Evolutionary conservation across 2,113 vertebrate genomes (phyloP).

Genomic region (Sapayoa aenigma): DNA sequence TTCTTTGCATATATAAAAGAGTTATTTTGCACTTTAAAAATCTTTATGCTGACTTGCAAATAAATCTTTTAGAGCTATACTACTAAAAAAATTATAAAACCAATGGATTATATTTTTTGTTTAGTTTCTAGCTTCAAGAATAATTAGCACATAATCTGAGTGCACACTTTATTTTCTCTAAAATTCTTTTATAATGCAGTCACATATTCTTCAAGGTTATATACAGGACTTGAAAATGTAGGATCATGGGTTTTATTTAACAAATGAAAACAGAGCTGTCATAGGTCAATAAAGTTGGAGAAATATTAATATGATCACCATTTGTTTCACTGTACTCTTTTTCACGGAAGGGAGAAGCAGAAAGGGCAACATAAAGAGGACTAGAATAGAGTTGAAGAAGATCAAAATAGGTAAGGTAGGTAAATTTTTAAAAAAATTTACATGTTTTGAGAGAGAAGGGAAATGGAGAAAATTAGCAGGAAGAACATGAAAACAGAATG

Average conservation of each 20-base stretch:
- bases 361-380: not conserved
- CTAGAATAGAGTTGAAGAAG: not conserved
- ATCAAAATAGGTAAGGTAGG: not conserved
- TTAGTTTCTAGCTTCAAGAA: conserved; percentile 1
- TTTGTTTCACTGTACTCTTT: not conserved
- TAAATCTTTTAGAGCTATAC: not conserved
- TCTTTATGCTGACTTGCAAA: not conserved
- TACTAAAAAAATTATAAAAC: not conserved
- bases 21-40: not conserved
- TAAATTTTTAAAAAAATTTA: not conserved
- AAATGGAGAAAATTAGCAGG: not conserved
- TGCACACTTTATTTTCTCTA: not conserved
- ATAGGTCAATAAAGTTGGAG: not conserved
- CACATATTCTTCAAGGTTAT: conserved; percentile 4
- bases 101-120: not conserved
- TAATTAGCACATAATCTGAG: conserved; percentile 45
- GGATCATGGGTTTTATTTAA: not conserved
- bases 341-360: not conserved
- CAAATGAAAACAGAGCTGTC: not conserved
- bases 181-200: not conserved
- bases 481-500: not conserved
- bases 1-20: not conserved
- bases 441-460: not conserved
- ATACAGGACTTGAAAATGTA: not conserved
- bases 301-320: not conserved